Percentiles rank a stretch among this genome's conserved stretches.
Evolutionary conservation across 2,797 vertebrate species (phyloP).

Genomic region (Phoebastria nigripes): DNA sequence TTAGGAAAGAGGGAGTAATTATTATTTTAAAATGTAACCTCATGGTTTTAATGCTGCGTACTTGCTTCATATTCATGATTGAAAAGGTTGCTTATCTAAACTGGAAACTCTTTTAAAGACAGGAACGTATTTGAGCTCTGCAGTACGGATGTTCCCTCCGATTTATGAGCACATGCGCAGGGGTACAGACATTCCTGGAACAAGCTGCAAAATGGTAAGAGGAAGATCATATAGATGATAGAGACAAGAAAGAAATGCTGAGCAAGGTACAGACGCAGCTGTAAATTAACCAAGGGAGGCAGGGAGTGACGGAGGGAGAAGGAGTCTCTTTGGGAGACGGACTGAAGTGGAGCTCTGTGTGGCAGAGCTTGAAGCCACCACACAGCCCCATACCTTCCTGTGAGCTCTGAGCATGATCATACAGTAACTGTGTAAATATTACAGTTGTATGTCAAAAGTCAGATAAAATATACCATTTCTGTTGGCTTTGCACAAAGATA

Average conservation of each 20-base stretch:
- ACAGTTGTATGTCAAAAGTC: neutral
- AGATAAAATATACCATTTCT: neutral
- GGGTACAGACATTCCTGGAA: neutral
- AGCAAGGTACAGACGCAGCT: neutral
- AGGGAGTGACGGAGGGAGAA: neutral
- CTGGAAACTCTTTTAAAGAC: neutral
- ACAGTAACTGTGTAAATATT: neutral
- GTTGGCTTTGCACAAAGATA: neutral
- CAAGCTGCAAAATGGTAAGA: neutral
- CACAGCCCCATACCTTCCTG: neutral
- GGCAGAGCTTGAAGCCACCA: neutral
- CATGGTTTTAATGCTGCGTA: neutral
- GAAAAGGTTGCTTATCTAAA: neutral
- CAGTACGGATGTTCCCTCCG: neutral
- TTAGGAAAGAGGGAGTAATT: neutral
- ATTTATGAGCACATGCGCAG: rapidly evolving
- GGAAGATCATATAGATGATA: neutral
- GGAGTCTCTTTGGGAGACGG: rapidly evolving
- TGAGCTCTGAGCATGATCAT: neutral
- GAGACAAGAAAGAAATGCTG: neutral
- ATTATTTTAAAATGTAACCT: neutral
- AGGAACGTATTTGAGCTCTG: neutral
- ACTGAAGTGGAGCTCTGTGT: neutral
- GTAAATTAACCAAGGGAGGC: neutral
- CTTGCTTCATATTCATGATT: neutral